These are phyloP conservation scores for Lagopus leucura DNA, from an alignment of 2,113 vertebrate genomes.

Conservation along the genomic window DNA sequence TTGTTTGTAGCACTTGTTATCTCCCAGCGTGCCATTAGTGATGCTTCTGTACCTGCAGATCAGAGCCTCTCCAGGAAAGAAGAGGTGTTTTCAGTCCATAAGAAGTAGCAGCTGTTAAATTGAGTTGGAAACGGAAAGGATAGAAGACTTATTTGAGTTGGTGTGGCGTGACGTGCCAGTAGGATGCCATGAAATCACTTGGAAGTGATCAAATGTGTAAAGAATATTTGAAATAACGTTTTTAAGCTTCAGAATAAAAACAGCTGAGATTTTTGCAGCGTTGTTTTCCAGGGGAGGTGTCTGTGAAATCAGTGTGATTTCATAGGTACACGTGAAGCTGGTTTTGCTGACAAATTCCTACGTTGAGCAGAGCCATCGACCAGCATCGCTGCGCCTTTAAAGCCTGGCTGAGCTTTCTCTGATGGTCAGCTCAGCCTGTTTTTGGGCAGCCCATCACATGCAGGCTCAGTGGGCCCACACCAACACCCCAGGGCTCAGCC, in stretches of 20 bases:
- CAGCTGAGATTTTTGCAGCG: constrained; percentile 7
- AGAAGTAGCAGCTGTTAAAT: constrained; percentile 22
- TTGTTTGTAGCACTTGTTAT: neutral
- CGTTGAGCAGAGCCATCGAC: constrained; percentile 18
- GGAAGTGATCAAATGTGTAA: accelerated
- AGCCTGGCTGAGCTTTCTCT: neutral
- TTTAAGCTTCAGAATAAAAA: constrained; percentile 3
- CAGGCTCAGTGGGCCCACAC: constrained; percentile 17
- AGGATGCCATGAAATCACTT: neutral
- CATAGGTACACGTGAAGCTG: constrained; percentile 23
- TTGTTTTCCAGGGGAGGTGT: constrained; percentile 60
- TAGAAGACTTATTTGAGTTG: constrained; percentile 22
- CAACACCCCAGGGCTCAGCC: neutral
- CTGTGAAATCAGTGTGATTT: constrained; percentile 51
- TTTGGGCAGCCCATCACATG: neutral
- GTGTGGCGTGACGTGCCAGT: neutral
- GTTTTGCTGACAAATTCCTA: neutral
- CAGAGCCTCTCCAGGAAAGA: constrained; percentile 43
- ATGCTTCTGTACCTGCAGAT: constrained; percentile 31
- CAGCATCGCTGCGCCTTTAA: constrained; percentile 49
- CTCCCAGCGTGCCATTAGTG: neutral
- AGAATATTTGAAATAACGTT: neutral
- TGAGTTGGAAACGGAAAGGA: constrained; percentile 11
- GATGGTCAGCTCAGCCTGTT: constrained; percentile 13
- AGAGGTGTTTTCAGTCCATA: constrained; percentile 48